A percentile compares a stretch with the other conserved stretches of the same genome.
phyloP scores from a whole-genome alignment of 2,113 vertebrate species.

The Esox niger region DNA sequence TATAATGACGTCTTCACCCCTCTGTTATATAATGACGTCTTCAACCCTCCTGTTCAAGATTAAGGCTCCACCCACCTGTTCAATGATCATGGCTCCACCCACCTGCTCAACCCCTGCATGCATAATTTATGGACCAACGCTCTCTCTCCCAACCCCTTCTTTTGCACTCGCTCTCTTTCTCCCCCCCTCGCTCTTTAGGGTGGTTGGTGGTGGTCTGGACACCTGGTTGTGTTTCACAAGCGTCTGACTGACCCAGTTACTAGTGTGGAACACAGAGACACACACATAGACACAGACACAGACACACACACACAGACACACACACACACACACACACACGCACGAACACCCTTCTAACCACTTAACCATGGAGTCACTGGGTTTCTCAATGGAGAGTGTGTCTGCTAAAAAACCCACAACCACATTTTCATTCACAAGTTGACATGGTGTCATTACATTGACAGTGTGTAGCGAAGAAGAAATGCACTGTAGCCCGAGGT shows the following conservation, averaged over 20 bases:
- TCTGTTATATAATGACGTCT: no score
- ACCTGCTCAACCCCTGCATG: no score
- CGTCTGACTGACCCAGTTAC: conserved; percentile 62
- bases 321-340: neutral
- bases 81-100: no score
- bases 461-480: neutral
- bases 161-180: neutral
- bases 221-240: conserved; percentile 67
- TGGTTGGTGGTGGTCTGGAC: conserved; percentile 43
- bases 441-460: conserved; percentile 37
- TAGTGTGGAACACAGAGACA: conserved; percentile 31
- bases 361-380: no score
- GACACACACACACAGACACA: no score
- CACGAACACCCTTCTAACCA: no score
- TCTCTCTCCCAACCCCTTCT: neutral
- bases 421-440: conserved; percentile 32
- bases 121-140: no score
- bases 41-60: no score
- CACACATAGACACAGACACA: no score
- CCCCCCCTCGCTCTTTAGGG: conserved; percentile 12
- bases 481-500: neutral
- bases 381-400: conserved; percentile 48
- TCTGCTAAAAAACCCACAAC: conserved; percentile 20
- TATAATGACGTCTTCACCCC: no score
- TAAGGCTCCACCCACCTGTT: no score